Evolutionary conservation across 1,140 invertebrate species (phyloP).

Genomic region (Psilanteris sp.): DNA sequence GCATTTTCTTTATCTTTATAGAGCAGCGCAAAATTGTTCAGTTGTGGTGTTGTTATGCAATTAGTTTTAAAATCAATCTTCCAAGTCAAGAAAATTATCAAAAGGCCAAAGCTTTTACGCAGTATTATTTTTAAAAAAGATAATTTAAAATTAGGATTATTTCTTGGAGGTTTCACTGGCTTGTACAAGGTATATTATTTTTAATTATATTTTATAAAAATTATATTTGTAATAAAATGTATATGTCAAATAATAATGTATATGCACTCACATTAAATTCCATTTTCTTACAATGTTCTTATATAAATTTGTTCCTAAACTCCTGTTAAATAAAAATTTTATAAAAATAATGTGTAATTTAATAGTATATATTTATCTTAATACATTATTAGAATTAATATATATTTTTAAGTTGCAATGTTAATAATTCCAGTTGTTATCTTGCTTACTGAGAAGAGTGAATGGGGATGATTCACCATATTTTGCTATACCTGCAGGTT

Average conservation of each 20-base stretch:
- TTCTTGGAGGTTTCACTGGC: constrained; percentile 83
- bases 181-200: constrained; percentile 82
- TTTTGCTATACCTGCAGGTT: constrained; percentile 84
- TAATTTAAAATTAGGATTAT: constrained; percentile 82
- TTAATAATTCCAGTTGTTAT: constrained; percentile 79
- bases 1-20: constrained; percentile 70
- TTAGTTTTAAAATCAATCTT: constrained; percentile 82
- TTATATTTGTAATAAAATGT: too few relatives aligned
- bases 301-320: too few relatives aligned
- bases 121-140: constrained; percentile 80
- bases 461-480: constrained; percentile 81
- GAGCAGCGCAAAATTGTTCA: constrained; percentile 82
- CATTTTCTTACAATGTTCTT: too few relatives aligned
- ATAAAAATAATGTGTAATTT: too few relatives aligned
- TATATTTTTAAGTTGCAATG: too few relatives aligned
- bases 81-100: constrained; percentile 78
- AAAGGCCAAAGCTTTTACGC: constrained; percentile 79
- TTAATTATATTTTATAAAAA: too few relatives aligned
- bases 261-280: too few relatives aligned
- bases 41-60: constrained; percentile 82
- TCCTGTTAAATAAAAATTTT: too few relatives aligned
- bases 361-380: too few relatives aligned
- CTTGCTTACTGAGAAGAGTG: constrained; percentile 82
- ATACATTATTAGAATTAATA: too few relatives aligned
- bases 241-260: too few relatives aligned